Evolutionary conservation across 2,888 invertebrate species (phyloP), one percentile per base, ranked within the genome.

Genomic region (Netelia melanura): DNA sequence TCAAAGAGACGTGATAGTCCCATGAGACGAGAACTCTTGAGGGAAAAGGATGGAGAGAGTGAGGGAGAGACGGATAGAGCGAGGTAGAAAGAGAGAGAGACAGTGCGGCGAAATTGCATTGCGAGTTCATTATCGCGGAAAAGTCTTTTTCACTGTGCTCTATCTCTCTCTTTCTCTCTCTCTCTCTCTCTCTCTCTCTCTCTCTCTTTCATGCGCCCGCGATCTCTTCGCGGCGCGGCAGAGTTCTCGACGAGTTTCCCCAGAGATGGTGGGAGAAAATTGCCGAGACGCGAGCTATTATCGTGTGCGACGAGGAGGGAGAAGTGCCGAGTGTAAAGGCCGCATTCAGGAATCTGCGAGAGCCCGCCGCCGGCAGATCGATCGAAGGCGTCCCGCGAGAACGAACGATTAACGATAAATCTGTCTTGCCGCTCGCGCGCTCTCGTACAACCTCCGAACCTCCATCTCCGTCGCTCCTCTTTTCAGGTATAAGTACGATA

Each of bases 41-140:
- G 79, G 14, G 52, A 62, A 61, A 61, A 3, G 48, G n/a, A 58
- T 9, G 3, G 78, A 25, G 38, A 23, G 78, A 70, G 38, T 38
- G 70, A 70, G 62, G 56, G 56, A 80, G 58, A 1, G 68, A 68
- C 54, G 11, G 74, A 72, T 54, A 43, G 72, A 43, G 72, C 23
- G 61, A n/a, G 43, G 38, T 44, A 71, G 56, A 17, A 14, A 11
- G 61, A 61, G 44, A 61, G 21, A 62, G 70, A 77, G 25, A 25
- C 52, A 84, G 70, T 25, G 61, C 62, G 21, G 75, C 67, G 86
- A 82, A 88, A 90, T 88, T 87, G 83, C 80, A 81, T 75, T 67
- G 83, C 62, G 82, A 85, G 89, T 91, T 91, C 89, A 90, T 91
- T 91, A 91, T 86, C 87, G 86, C 70, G 86, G 89, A 89, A 90